Evolutionary conservation across 2,113 vertebrate species (phyloP).

Genomic region (Nothoprocta perdicaria): DNA sequence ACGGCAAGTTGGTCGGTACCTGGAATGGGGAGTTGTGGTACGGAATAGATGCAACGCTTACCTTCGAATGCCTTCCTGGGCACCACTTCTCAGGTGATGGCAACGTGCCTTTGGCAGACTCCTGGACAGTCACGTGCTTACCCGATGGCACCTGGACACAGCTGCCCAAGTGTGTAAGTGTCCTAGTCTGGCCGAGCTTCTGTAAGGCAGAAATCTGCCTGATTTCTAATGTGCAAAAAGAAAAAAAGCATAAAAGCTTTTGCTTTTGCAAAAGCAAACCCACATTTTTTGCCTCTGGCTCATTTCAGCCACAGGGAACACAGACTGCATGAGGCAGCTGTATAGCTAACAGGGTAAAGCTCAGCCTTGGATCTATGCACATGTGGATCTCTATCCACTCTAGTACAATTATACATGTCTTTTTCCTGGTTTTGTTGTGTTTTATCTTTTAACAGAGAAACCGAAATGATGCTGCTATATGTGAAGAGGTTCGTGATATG

Average conservation of each 20-base stretch:
- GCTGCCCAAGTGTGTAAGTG: slow-evolving; percentile 47
- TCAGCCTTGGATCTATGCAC: background rate
- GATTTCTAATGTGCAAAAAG: fast-evolving
- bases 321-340: background rate
- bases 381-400: background rate
- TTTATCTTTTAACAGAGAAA: background rate
- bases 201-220: background rate
- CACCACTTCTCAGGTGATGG: background rate
- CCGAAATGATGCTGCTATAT: background rate
- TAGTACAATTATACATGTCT: background rate
- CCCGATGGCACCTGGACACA: slow-evolving; percentile 39
- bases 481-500: background rate
- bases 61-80: background rate
- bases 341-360: fast-evolving
- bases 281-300: background rate
- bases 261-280: too few species aligned
- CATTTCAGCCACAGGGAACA: fast-evolving
- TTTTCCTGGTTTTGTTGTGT: background rate
- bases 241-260: too few species aligned
- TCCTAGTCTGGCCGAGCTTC: too few species aligned
- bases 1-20: background rate
- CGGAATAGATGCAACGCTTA: background rate
- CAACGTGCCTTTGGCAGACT: fast-evolving
- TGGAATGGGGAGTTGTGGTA: background rate
- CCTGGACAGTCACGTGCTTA: background rate